Evolutionary conservation across 2,113 vertebrate species (phyloP).

Genomic region (Vulpes ferrilata): DNA sequence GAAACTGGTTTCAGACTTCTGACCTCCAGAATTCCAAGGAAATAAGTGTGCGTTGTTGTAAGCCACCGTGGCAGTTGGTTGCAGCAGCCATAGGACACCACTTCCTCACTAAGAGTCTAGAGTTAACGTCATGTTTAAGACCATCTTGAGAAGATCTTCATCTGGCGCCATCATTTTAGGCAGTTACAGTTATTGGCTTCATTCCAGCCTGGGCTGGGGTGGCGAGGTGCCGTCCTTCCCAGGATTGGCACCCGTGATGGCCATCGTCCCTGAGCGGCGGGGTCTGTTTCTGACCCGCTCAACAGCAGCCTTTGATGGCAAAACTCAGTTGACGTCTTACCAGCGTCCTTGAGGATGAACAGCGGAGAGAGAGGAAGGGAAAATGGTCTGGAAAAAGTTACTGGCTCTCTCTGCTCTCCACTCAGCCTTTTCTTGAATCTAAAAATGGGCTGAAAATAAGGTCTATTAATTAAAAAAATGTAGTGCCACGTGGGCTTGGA

Average conservation of each 20-base stretch:
- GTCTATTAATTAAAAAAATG: background rate
- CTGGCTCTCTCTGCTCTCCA: background rate
- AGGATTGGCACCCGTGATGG: too few species aligned
- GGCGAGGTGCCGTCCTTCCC: accelerated
- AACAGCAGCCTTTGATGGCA: background rate
- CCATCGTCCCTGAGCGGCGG: background rate
- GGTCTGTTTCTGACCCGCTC: background rate
- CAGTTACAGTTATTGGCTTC: background rate
- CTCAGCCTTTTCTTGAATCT: background rate
- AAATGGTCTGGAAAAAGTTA: background rate
- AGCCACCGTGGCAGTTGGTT: background rate
- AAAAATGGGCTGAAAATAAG: background rate
- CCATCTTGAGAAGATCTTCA: background rate
- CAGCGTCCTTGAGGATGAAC: background rate
- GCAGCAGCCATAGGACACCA: background rate
- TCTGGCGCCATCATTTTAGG: background rate
- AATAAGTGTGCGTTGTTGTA: background rate
- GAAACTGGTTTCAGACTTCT: background rate
- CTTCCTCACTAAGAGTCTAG: background rate
- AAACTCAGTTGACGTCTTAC: background rate
- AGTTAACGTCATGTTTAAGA: background rate
- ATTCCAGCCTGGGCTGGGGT: background rate
- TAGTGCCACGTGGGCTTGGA: background rate
- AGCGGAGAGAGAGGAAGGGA: background rate
- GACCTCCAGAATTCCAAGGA: background rate